A percentile compares a stretch with the other conserved stretches of the same genome.
Evolutionary conservation across 2,888 invertebrate genomes (phyloP).

Genomic region (Thysanoteuthis rhombus): DNA sequence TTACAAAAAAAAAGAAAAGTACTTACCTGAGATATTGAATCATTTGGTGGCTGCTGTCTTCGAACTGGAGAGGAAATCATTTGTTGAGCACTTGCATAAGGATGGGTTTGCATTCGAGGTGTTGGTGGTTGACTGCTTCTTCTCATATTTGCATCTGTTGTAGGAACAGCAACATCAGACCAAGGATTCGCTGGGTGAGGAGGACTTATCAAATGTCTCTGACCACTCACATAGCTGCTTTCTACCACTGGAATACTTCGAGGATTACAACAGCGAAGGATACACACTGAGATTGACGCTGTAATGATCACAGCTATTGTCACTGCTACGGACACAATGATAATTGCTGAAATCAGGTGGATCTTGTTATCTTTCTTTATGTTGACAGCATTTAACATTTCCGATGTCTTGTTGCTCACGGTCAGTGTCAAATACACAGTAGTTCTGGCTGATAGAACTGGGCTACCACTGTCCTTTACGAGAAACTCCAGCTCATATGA

Average conservation of each 20-base stretch:
- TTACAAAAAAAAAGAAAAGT: not conserved
- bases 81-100: not conserved
- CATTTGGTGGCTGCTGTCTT: not conserved
- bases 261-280: not conserved
- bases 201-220: not conserved
- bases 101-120: not conserved
- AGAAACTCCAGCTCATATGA: not conserved
- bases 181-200: not conserved
- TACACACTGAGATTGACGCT: not conserved
- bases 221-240: not conserved
- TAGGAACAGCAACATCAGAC: not conserved
- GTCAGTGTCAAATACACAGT: not conserved
- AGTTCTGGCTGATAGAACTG: not conserved
- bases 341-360: slow-evolving; percentile 12
- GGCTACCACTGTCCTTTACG: not conserved
- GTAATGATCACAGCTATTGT: slow-evolving; percentile 12
- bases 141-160: not conserved
- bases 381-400: not conserved
- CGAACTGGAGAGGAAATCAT: not conserved
- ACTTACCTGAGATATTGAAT: not conserved
- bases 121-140: not conserved
- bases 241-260: not conserved
- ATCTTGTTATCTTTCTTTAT: not conserved
- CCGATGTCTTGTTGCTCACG: not conserved
- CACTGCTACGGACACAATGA: not conserved